These are phyloP conservation scores for Alca torda DNA, from an alignment of 2,797 vertebrate genomes.

Conservation along the genomic window DNA sequence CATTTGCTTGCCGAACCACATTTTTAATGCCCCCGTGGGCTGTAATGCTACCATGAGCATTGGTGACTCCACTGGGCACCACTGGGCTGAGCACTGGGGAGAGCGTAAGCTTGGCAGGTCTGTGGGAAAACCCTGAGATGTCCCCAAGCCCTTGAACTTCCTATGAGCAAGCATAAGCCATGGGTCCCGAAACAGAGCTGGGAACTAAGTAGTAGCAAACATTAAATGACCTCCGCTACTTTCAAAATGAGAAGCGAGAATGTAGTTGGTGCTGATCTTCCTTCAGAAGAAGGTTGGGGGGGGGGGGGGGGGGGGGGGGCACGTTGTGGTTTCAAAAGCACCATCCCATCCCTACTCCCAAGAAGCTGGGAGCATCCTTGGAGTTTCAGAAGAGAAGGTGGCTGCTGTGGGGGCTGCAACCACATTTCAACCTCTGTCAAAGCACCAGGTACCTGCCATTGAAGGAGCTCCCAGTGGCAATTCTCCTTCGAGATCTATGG, in stretches of 20 bases:
- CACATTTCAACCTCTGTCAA: neutral
- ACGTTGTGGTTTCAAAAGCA: neutral
- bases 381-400: neutral
- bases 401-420: neutral
- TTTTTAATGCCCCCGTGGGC: fast-evolving
- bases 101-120: neutral
- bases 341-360: neutral
- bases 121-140: neutral
- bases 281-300: neutral
- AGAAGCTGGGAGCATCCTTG: neutral
- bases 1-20: neutral
- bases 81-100: neutral
- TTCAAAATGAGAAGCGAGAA: conserved; percentile 19
- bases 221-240: neutral
- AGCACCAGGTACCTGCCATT: neutral
- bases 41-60: neutral
- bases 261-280: neutral
- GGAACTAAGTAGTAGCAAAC: neutral
- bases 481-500: neutral
- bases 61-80: neutral
- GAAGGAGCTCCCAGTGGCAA: neutral
- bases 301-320: neutral
- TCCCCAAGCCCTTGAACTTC: neutral
- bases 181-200: neutral
- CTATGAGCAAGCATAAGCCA: neutral